Evolutionary conservation across 2,797 vertebrate species (phyloP), one percentile per base, ranked within the genome.

Genomic region (Crocidura indochinensis): DNA sequence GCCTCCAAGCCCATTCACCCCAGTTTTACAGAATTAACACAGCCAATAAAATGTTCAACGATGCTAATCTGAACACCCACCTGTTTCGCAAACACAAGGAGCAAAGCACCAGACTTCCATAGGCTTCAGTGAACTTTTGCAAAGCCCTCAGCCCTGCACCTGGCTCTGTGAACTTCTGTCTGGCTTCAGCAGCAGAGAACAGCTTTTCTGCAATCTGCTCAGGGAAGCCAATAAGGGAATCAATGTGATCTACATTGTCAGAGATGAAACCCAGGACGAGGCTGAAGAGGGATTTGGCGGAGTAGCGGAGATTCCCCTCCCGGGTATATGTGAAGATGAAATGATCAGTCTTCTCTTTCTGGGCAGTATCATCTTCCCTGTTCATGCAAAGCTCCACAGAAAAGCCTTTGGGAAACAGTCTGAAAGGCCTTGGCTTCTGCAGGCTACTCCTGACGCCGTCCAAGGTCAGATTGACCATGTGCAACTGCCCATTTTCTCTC

Each of bases 161-260:
- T 4, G 98, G 98, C 83, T 99, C 98, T 22, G 97, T 95, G 96
- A 99, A 99, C 51, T 98, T 98, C 10, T 98, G 98, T 75, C 98
- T 98, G 94, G 98, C 98, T 92, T 99, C 99, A 14, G 99, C 99
- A 6, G 98, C 98, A 69, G 98, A 97, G 88, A 99, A 99, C 8
- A 99, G 98, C 93, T 97, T 98, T 90, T 99, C 98, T 20, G 99
- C 99, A 94, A 99, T 98, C 97, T 99, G 99, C 85, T 99, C 99
- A 1, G 99, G 99, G 96, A 99, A 99, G 79, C 98, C 99, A 71
- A 99, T 97, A 94, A 99, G 97, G 0, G 99, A 99, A 92, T 99
- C 99, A 79, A 99, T 98, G 85, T 99, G 98, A 90, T 99, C 98
- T 44, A 99, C 98, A 51, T 99, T 99, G 96, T 99, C 98, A 44